Evolutionary conservation across 2,113 vertebrate genomes (phyloP), one percentile per base, ranked within the genome.

Genomic region (Etheostoma spectabile): DNA sequence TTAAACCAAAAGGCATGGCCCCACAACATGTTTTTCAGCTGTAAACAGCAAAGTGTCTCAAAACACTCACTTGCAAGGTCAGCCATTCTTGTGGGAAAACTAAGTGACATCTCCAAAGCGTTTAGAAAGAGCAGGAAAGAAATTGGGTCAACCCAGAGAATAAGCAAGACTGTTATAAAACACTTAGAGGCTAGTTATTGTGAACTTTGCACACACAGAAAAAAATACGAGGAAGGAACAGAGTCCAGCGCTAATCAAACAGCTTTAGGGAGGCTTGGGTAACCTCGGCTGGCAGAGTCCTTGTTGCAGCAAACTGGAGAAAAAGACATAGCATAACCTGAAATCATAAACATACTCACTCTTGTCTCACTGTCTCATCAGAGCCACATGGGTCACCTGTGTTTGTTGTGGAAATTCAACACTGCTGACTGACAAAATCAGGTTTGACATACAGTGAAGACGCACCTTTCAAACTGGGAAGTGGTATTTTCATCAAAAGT

Each of bases 401-500:
- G 82, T 83, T 90, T 88, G 83, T 90, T 88, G 64, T 80, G 81
- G 52, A 81, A 87, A 82, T 79, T 79, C 19, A 78, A 48, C 55
- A 18, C 27, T 13, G 74, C 35, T 65, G 64, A 69, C 33, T 64
- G 73, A 77, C 30, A 38, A 51, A 77, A 57, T 49, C 57, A 60
- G 0, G 13, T 63, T n/a, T 63, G 48, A 59, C n/a, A 57, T 24
- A 49, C 16, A 74, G 0, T 12, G 24, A 46, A 51, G 35, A 8
- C 59, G 42, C 24, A 19, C 19, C 64, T 67, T 30, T 53, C 56
- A 68, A 55, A 75, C 21, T 16, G 1, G 45, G 45, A 67, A 38
- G 16, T 15, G 8, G 4, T 68, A 21, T 84, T 84, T 83, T 69
- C 6, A 18, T 33, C 7, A 8, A 22, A 8, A 22, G n/a, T 22